phyloP scores from a whole-genome alignment of 2,888 invertebrate species.

The Slavum lentiscoides region DNA sequence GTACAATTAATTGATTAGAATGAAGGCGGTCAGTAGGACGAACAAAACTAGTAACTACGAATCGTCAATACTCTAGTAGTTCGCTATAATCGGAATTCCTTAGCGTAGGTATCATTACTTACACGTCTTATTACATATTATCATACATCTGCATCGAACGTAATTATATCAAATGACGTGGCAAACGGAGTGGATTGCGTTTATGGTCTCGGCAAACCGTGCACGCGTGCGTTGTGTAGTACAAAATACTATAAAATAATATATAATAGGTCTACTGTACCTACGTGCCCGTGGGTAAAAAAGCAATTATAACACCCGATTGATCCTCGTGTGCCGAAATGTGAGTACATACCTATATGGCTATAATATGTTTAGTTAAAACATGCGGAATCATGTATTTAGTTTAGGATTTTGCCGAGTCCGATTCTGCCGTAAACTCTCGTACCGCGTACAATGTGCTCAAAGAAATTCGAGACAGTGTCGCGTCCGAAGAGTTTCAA shows the following conservation, averaged over 20 bases:
- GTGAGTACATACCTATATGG: no score
- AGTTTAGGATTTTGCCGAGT: no score
- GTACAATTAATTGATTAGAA: conserved; percentile 20
- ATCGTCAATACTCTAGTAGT: neutral
- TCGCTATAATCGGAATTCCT: neutral
- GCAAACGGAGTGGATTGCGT: conserved; percentile 3
- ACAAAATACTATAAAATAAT: neutral
- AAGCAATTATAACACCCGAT: no score
- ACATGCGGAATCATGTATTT: no score
- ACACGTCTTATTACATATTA: no score
- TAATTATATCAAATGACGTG: conserved; percentile 44
- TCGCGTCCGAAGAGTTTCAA: no score
- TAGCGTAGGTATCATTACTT: neutral
- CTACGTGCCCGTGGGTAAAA: no score
- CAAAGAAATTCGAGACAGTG: no score
- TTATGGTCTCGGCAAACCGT: neutral
- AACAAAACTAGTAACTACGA: neutral
- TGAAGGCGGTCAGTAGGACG: conserved; percentile 3
- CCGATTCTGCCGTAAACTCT: no score
- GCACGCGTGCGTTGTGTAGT: neutral
- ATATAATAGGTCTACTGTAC: neutral
- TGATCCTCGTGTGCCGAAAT: no score
- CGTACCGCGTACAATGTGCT: no score
- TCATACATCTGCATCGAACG: neutral
- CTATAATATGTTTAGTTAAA: no score